Evolutionary conservation across 2,797 vertebrate genomes (phyloP), one percentile per base, ranked within the genome.

Genomic region (Pelodytes ibericus): DNA sequence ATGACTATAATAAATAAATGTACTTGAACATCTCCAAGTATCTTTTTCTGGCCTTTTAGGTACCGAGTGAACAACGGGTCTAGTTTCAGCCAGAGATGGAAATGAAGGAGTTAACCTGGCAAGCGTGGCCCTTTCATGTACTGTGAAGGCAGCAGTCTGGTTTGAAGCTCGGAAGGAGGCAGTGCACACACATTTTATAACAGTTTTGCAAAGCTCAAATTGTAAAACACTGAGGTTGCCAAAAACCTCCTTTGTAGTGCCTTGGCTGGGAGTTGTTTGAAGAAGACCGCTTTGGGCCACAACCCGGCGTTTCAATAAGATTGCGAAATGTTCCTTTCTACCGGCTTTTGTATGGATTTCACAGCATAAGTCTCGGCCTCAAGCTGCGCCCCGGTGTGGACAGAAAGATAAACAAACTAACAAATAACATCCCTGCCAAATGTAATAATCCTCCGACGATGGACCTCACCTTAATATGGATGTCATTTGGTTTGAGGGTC

Each of bases 261-360:
- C 11, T 51, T 65, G 24, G 26, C 33, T 44, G 25, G 15, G 18
- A 30, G 29, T n/a, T 64, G 60, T 56, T 73, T 73, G 60, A 73
- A 53, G 71, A 15, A 56, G 59, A 29, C 41, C 29, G 71, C 44
- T 57, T n/a, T 64, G 71, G 71, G 44, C 71, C 22, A 73, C 30
- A 64, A 64, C 2, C 6, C 20, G 30, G 27, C 56, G 62, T 25
- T 73, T 22, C 16, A 56, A 64, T 36, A 44, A 26, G 44, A 72
- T 18, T 30, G 41, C 30, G 62, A 72, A 62, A 53, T 26, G 59
- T 15, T 41, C 62, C 59, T 53, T 41, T 72, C 59, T 53, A 58
- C 11, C 1, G 31, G 31, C 27, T 36, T 36, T 47, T 63, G 71
- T 24, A 27, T 72, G 58, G 27, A 61, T 25, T 20, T 30, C 27